Base-by-base conservation (phyloP, 2,113 vertebrate genomes). In the Callipepla californica region DNA sequence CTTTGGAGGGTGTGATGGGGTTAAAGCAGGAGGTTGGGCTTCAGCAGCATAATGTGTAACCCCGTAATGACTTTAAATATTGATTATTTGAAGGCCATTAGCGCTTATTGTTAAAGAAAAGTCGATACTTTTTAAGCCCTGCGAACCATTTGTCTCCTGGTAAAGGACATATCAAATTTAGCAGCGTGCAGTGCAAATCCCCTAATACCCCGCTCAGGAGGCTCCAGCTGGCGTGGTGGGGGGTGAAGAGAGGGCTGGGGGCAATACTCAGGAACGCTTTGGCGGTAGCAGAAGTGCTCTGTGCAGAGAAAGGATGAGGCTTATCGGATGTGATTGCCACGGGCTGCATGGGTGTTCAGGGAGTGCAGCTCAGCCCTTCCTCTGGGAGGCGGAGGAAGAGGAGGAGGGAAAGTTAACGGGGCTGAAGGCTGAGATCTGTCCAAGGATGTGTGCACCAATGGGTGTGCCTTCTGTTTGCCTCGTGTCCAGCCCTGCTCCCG, bases 41-140 rank as follows among this genome's bases (percentile, higher is more conserved):
- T 97, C 96, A 97, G 96, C 96, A 76, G 94, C 92, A 92, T 97
- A 96, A 97, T 97, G 97, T 89, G 96, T 96, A 97, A 97, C 97
- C 98, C 98, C 97, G 95, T 98, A 98, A 98, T 98, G 98, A 98
- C 98, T 98, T 97, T 98, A 97, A 98, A 98, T 98, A 98, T 99
- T 98, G 98, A 99, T 99, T 98, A 98, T 98, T 97, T 98, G 98
- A 98, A 98, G 98, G 98, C 98, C 98, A 98, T 99, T 98, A 99
- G 98, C 98, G 97, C 98, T 98, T 98, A 98, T 98, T 99, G 98
- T 99, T 98, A 98, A 98, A 98, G 98, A 98, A 98, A 98, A 98
- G 98, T 99, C 98, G 95, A 98, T 99, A 98, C 97, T 98, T 98
- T 98, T 98, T 98, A 98, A 98, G 98, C 98, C 97, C 97, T 85